Conservation (phyloP, 2,113 vertebrate species). For the Rana temporaria region DNA sequence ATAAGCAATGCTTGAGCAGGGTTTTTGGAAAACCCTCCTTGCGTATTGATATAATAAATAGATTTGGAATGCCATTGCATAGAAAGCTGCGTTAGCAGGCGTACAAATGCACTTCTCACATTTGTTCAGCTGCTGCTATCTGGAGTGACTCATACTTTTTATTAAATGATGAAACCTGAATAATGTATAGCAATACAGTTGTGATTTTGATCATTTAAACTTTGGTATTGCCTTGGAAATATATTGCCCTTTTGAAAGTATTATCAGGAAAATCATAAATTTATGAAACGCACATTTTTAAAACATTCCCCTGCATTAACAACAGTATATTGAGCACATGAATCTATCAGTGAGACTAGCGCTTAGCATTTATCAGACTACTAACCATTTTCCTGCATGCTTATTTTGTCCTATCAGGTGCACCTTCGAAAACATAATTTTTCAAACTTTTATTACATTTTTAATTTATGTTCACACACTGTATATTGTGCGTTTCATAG, state of each 20-base stretch:
- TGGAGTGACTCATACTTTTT: conserved; percentile 19
- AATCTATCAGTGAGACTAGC: conserved; percentile 48
- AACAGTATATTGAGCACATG: conserved; percentile 46
- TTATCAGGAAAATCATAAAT: conserved; percentile 49
- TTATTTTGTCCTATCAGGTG: conserved; percentile 51
- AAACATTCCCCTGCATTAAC: conserved; percentile 50
- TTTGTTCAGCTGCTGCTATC: not conserved
- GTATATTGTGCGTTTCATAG: conserved; percentile 50
- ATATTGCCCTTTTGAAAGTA: conserved; percentile 47
- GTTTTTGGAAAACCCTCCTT: too few species aligned
- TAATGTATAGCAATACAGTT: conserved; percentile 27
- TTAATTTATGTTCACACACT: conserved; percentile 49
- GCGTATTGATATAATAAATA: too few species aligned
- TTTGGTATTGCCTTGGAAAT: conserved; percentile 29
- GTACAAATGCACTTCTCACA: not conserved
- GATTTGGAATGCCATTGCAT: not conserved
- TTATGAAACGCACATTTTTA: conserved; percentile 44
- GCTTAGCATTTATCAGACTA: conserved; percentile 51
- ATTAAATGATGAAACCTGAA: conserved; percentile 38
- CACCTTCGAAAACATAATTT: conserved; percentile 55
- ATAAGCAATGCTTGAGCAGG: too few species aligned
- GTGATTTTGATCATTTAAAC: conserved; percentile 29
- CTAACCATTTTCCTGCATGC: conserved; percentile 51
- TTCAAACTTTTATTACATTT: conserved; percentile 52
- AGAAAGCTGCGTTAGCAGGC: too few species aligned